Base-by-base conservation (phyloP, 2,113 vertebrate species). In the Zosterops pallidus region DNA sequence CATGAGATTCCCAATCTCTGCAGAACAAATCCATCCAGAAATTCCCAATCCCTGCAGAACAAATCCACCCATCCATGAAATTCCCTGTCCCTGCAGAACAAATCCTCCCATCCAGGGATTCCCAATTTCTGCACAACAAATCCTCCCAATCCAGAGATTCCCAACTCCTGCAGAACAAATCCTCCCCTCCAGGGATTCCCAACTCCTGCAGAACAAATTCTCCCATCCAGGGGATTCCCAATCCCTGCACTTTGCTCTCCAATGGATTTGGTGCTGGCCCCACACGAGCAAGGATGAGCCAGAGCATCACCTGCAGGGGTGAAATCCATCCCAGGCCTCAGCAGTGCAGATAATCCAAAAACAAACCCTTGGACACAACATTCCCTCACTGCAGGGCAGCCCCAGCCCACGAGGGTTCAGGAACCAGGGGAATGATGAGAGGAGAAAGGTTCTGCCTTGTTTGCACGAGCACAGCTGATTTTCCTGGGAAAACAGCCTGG, bases 371-470 rank as follows among this genome's bases (percentile, higher is more conserved):
- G 25, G 72, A 59, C 39, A 77, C 7, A 4, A 11, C 55, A 5
- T 49, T 31, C 21, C 62, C 59, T 14, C 13, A 1, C 7, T 1
- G 35, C 29, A 1, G 12, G 31, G 47, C 18, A 8, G 33, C 64
- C 56, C 46, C 1, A 0, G 49, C 33, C 25, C 33, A 0, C 17
- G 2, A 2, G 24, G 2, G 29, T 56, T 47, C 11, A 4, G 56
- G 60, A 57, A 14, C 24, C 2, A 0, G 0, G 41, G 47, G 60
- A 19, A 22, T 16, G 28, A 2, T 0, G 5, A 47, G 16, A 24
- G 67, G 18, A 52, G 39, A 33, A 29, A 2, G 5, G 17, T 4
- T 19, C 52, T 20, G 6, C 5, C 55, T 53, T 9, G 5, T n/a
- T 37, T 68, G 49, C 67, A 31, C 0, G 46, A 57, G 24, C 9